Percentiles rank a stretch among this genome's conserved stretches.
Evolutionary conservation across 2,797 vertebrate species (phyloP).

Genomic region (Fringilla coelebs): DNA sequence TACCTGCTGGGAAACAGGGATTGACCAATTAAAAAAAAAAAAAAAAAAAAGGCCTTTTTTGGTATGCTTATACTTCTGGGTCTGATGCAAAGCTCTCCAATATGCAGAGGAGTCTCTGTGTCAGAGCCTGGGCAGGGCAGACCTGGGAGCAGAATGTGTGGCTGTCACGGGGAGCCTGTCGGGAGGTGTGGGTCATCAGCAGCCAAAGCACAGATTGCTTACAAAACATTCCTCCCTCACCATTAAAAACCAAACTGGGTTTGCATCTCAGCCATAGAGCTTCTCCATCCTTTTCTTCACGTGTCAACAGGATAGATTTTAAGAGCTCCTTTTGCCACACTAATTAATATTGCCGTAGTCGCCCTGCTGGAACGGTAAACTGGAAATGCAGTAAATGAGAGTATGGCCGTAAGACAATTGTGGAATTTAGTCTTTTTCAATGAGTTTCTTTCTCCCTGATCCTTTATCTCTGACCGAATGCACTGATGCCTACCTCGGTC

Average conservation of each 20-base stretch:
- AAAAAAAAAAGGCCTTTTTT: background rate
- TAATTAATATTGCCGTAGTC: conserved; percentile 17
- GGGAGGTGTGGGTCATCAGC: conserved; percentile 24
- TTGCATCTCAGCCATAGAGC: conserved; percentile 8
- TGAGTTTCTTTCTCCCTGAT: conserved; percentile 80
- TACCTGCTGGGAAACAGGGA: background rate
- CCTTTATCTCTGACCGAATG: conserved; percentile 79
- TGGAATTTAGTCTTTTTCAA: conserved; percentile 78
- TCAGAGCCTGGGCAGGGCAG: background rate
- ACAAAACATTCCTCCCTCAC: background rate
- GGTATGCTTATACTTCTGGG: fast-evolving
- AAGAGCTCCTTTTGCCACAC: conserved; percentile 7
- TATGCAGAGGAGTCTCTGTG: fast-evolving
- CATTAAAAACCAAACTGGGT: background rate
- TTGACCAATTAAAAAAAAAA: background rate
- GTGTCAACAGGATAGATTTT: background rate
- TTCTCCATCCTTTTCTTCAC: conserved; percentile 44
- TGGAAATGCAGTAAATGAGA: conserved; percentile 74
- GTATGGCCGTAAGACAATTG: conserved; percentile 70
- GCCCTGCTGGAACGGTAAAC: conserved; percentile 58
- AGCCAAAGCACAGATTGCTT: background rate
- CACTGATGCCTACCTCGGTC: conserved; percentile 80
- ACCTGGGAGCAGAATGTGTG: conserved; percentile 16
- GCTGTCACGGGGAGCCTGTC: background rate
- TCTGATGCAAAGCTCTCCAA: background rate